These are phyloP conservation scores for Girardinichthys multiradiatus DNA, from an alignment of 2,113 vertebrate genomes.

Conservation along the genomic window DNA sequence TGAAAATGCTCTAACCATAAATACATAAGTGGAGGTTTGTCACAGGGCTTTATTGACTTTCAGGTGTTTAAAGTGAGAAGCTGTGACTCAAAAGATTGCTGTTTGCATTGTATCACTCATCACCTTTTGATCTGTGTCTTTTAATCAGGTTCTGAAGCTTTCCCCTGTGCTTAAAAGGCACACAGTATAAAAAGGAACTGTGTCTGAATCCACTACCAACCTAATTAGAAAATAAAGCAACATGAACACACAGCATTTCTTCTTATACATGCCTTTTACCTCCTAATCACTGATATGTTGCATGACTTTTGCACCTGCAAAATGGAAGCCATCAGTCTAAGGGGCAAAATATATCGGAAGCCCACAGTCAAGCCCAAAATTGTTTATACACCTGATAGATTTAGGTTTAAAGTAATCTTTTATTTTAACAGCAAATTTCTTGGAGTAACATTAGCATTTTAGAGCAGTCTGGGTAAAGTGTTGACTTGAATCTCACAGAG, in stretches of 20 bases:
- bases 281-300: not conserved
- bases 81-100: not conserved
- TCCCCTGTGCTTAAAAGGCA: not conserved
- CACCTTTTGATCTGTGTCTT: not conserved
- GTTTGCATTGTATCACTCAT: not conserved
- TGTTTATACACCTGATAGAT: no score
- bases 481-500: no score
- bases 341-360: no score
- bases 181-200: not conserved
- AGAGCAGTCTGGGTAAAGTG: no score
- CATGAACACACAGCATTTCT: not conserved
- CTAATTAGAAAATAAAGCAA: not conserved
- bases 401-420: no score
- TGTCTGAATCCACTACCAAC: not conserved
- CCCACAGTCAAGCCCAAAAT: no score
- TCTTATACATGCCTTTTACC: not conserved
- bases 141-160: not conserved
- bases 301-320: no score
- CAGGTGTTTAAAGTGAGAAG: not conserved
- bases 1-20: conserved; percentile 3
- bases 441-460: no score
- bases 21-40: conserved; percentile 7
- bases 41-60: not conserved
- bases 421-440: no score
- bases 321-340: no score